phyloP scores from a whole-genome alignment of 2,888 invertebrate species.

The Tipula lateralis region DNA sequence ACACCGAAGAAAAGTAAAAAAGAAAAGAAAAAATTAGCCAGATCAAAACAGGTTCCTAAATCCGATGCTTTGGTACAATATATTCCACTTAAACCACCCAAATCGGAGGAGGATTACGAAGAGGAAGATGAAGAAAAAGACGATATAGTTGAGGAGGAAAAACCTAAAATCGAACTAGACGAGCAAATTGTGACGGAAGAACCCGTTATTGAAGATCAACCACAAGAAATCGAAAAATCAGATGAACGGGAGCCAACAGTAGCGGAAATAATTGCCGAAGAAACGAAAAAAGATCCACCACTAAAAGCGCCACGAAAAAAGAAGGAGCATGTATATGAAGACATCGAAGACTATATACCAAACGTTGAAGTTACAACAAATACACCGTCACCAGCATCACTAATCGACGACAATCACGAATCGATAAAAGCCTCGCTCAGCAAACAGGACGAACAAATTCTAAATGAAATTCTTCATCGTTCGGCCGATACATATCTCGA shows the following conservation, averaged over 20 bases:
- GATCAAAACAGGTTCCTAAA: conserved; percentile 41
- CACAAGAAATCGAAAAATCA: not conserved
- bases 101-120: conserved; percentile 13
- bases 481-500: conserved; percentile 43
- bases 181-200: not conserved
- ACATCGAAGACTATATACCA: conserved; percentile 49
- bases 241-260: conserved; percentile 48
- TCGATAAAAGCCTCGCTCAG: conserved; percentile 42
- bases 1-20: conserved; percentile 41
- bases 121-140: conserved; percentile 14
- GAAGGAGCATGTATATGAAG: conserved; percentile 61
- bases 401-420: not conserved
- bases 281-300: conserved; percentile 35
- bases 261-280: conserved; percentile 45
- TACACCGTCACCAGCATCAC: not conserved
- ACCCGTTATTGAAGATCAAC: not conserved
- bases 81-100: conserved; percentile 35
- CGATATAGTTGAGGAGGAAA: not conserved
- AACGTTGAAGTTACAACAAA: not conserved
- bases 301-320: conserved; percentile 50
- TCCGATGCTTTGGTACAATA: conserved; percentile 46
- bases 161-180: not conserved
- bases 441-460: conserved; percentile 49
- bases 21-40: conserved; percentile 33
- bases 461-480: conserved; percentile 53